Evolutionary conservation across 2,797 vertebrate genomes (phyloP).

Genomic region (Allobates femoralis): DNA sequence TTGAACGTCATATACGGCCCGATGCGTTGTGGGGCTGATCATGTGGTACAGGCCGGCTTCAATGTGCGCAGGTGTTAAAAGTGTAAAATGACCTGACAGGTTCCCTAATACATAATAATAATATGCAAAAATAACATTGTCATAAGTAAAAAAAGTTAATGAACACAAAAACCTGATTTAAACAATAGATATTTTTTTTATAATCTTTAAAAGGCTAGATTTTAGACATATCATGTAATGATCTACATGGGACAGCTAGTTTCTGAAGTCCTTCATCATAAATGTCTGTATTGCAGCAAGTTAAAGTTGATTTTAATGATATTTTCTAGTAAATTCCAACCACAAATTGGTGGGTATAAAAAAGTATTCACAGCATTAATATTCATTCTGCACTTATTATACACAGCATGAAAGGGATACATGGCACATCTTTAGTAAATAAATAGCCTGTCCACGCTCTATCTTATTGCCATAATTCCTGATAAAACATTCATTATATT

Average conservation of each 20-base stretch:
- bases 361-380: conserved; percentile 4
- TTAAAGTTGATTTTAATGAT: background rate
- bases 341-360: background rate
- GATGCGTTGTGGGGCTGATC: no score
- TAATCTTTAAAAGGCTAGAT: no score
- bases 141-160: no score
- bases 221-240: background rate
- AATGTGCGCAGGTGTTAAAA: no score
- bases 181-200: no score
- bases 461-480: conserved; percentile 21
- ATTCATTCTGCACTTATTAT: background rate
- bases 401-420: background rate
- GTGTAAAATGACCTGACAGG: no score
- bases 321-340: background rate
- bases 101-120: no score
- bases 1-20: no score
- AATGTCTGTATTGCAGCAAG: background rate
- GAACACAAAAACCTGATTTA: no score
- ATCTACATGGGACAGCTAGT: background rate
- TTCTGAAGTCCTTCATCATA: background rate
- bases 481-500: conserved; percentile 18
- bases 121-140: no score
- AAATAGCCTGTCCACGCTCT: background rate
- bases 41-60: no score
- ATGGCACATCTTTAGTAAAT: background rate